These are phyloP conservation scores for Euleptes europaea DNA, from an alignment of 2,113 vertebrate species.

Conservation along the genomic window DNA sequence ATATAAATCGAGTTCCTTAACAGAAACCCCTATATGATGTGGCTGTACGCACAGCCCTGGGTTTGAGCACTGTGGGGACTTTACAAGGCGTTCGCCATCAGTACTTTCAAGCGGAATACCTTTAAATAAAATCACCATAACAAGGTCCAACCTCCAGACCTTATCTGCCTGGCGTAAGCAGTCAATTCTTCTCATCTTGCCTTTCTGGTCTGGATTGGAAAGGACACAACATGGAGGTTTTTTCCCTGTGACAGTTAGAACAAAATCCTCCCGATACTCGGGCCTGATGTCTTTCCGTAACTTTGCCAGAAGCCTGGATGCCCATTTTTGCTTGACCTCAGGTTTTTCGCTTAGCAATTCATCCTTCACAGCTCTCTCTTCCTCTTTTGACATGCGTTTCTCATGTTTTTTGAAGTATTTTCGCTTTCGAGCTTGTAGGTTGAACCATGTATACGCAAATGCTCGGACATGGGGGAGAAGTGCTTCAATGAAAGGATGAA, in stretches of 20 bases:
- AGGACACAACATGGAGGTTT: constrained; percentile 97
- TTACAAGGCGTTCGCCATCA: constrained; percentile 97
- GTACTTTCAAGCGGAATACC: constrained; percentile 99
- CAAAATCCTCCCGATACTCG: constrained; percentile 99
- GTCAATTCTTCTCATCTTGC: constrained; percentile 99
- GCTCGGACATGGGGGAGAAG: constrained; percentile 98
- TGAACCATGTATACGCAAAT: constrained; percentile 99
- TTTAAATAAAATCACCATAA: constrained; percentile 99
- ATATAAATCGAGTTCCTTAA: constrained; percentile 99
- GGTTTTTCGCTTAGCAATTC: constrained; percentile 97
- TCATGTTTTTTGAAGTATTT: constrained; percentile 99
- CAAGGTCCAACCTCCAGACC: constrained; percentile 98
- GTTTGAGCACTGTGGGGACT: constrained; percentile 98
- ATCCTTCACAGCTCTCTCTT: constrained; percentile 98
- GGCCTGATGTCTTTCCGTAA: constrained; percentile 98
- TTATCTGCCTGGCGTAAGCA: constrained; percentile 99
- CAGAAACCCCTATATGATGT: constrained; percentile 98
- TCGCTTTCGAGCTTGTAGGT: constrained; percentile 98
- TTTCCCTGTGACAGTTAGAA: constrained; percentile 97
- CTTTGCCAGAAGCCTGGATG: constrained; percentile 96
- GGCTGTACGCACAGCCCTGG: constrained; percentile 97
- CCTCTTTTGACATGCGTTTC: constrained; percentile 99
- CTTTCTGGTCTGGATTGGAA: constrained; percentile 99
- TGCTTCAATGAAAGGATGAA: constrained; percentile 99
- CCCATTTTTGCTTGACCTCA: constrained; percentile 99